Percentiles rank a stretch among this genome's conserved stretches.
Conservation (phyloP, 2,113 vertebrate genomes). For the Centropus unirufus region DNA sequence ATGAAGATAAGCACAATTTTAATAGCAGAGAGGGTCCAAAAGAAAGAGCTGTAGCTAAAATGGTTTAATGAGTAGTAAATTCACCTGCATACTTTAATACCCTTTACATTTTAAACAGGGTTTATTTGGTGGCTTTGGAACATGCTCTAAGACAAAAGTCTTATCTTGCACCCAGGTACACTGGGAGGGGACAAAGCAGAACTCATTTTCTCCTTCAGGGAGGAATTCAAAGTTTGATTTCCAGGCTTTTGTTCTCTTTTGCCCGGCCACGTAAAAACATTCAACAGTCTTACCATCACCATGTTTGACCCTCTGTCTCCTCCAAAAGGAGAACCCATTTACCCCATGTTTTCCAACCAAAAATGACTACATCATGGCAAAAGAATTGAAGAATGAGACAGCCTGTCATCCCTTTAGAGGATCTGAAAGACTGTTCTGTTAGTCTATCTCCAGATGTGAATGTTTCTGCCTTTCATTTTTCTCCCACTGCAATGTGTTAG, state of each 20-base stretch:
- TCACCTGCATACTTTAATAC: neutral
- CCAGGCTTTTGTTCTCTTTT: neutral
- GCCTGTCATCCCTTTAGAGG: neutral
- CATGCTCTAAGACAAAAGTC: neutral
- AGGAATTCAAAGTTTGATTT: neutral
- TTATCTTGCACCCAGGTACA: neutral
- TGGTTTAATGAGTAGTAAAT: neutral
- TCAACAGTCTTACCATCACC: neutral
- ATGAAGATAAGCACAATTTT: neutral
- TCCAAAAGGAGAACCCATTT: neutral
- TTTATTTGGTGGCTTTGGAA: neutral
- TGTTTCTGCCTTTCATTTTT: neutral
- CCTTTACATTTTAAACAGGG: neutral
- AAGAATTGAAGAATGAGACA: neutral
- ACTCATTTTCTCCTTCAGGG: neutral
- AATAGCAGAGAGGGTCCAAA: neutral
- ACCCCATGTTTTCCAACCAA: constrained; percentile 3
- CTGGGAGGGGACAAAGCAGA: neutral
- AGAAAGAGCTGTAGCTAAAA: neutral
- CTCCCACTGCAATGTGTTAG: neutral
- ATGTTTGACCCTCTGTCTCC: neutral
- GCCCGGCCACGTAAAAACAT: neutral
- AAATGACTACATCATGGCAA: neutral
- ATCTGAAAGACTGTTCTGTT: neutral
- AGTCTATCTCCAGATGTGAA: neutral